Conservation (phyloP, 2,888 invertebrate genomes). For the Caenorhabditis wallacei region DNA sequence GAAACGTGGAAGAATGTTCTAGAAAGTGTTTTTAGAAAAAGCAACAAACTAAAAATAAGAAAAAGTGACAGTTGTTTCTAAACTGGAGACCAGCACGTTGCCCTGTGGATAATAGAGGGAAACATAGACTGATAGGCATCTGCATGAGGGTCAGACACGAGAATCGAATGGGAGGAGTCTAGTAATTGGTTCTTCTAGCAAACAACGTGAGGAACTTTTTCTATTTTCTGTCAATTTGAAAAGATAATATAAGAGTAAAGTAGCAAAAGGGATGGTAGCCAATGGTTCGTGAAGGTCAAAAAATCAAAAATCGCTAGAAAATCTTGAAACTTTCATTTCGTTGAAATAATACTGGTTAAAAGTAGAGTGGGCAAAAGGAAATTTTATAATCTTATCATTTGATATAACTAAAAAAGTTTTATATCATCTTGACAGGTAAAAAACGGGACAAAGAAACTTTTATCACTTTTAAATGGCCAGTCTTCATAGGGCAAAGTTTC, state of each 20-base stretch:
- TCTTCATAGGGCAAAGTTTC: slow-evolving; percentile 21
- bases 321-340: slow-evolving; percentile 33
- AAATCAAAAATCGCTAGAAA: slow-evolving; percentile 37
- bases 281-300: slow-evolving; percentile 36
- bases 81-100: slow-evolving; percentile 9
- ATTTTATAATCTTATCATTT: slow-evolving; percentile 11
- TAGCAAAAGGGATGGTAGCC: not conserved
- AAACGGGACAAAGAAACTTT: slow-evolving; percentile 15
- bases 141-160: slow-evolving; percentile 26
- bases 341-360: slow-evolving; percentile 22
- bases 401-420: not conserved
- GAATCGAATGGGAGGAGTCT: slow-evolving; percentile 16
- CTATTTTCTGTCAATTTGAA: not conserved
- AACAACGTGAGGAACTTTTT: slow-evolving; percentile 41
- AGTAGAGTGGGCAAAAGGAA: not conserved
- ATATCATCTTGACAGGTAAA: slow-evolving; percentile 1
- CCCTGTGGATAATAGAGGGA: slow-evolving; percentile 15
- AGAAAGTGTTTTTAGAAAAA: not conserved
- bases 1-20: not conserved
- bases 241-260: not conserved
- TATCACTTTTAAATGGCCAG: not conserved
- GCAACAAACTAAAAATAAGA: slow-evolving; percentile 6
- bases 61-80: slow-evolving; percentile 8
- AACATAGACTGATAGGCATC: slow-evolving; percentile 36
- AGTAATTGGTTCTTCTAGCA: slow-evolving; percentile 29